phyloP scores from a whole-genome alignment of 2,797 vertebrate species.

The Pyrocephalus nanus region DNA sequence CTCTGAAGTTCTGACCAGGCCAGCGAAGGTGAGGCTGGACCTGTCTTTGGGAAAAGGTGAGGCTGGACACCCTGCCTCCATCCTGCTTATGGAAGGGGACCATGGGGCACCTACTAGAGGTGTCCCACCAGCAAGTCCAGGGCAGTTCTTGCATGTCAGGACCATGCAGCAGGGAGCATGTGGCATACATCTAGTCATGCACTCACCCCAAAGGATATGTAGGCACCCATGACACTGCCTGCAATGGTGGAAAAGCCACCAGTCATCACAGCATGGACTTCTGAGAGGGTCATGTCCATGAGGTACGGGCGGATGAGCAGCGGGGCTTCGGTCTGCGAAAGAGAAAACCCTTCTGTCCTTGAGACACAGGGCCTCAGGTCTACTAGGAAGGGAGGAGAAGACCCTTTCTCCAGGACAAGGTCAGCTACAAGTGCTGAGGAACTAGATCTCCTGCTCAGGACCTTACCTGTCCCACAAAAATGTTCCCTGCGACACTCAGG shows the following conservation, averaged over 20 bases:
- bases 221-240: slow-evolving; percentile 94
- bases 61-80: neutral
- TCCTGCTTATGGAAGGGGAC: neutral
- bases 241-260: slow-evolving; percentile 96
- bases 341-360: neutral
- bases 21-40: neutral
- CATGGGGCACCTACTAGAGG: neutral
- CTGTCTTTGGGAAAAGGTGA: neutral
- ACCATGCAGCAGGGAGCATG: neutral
- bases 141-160: neutral
- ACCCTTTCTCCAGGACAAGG: neutral
- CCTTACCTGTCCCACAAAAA: slow-evolving; percentile 95
- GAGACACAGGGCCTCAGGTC: neutral
- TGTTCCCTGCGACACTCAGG: slow-evolving; percentile 93
- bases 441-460: neutral
- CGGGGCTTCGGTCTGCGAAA: slow-evolving; percentile 87
- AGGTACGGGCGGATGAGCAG: slow-evolving; percentile 92
- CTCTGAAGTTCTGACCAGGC: neutral
- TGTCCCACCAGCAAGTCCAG: neutral
- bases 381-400: neutral
- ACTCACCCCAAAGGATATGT: slow-evolving; percentile 94
- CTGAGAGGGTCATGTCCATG: slow-evolving; percentile 91
- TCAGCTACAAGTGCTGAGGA: neutral
- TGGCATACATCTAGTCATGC: neutral
- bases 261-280: slow-evolving; percentile 91